Percentiles rank a stretch among this genome's conserved stretches.
These are phyloP conservation scores for Carabus problematicus DNA, from an alignment of 2,888 invertebrate species.

Conservation along the genomic window DNA sequence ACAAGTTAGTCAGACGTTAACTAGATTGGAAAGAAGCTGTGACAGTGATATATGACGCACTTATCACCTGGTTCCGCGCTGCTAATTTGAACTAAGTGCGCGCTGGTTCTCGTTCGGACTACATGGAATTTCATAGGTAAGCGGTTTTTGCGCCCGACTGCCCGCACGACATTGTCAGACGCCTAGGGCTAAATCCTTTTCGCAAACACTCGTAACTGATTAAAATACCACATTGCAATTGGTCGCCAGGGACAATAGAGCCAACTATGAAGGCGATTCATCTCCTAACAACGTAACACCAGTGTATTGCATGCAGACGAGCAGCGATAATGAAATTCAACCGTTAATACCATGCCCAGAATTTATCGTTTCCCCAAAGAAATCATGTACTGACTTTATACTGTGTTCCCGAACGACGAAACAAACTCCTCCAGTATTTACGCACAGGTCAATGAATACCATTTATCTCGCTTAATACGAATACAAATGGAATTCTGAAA, in stretches of 20 bases:
- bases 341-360: background rate
- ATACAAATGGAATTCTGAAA: slow-evolving; percentile 36
- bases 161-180: background rate
- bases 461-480: slow-evolving; percentile 39
- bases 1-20: too few relatives aligned
- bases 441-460: slow-evolving; percentile 36
- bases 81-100: background rate
- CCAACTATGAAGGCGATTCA: slow-evolving; percentile 13
- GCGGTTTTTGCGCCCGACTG: background rate
- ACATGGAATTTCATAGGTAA: background rate
- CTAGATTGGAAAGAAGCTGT: too few relatives aligned
- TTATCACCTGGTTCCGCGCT: background rate
- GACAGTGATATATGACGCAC: too few relatives aligned
- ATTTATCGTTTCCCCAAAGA: slow-evolving; percentile 11
- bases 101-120: background rate
- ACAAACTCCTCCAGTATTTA: slow-evolving; percentile 35
- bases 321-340: slow-evolving; percentile 22
- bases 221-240: slow-evolving; percentile 19
- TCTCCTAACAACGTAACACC: slow-evolving; percentile 9
- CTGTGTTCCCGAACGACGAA: slow-evolving; percentile 22
- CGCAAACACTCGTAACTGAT: slow-evolving; percentile 19
- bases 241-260: slow-evolving; percentile 2
- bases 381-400: slow-evolving; percentile 9
- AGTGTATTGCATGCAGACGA: too few relatives aligned
- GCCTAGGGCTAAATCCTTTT: background rate